Evolutionary conservation across 2,113 vertebrate species (phyloP).

Genomic region (Tenebrosternarchus preto): DNA sequence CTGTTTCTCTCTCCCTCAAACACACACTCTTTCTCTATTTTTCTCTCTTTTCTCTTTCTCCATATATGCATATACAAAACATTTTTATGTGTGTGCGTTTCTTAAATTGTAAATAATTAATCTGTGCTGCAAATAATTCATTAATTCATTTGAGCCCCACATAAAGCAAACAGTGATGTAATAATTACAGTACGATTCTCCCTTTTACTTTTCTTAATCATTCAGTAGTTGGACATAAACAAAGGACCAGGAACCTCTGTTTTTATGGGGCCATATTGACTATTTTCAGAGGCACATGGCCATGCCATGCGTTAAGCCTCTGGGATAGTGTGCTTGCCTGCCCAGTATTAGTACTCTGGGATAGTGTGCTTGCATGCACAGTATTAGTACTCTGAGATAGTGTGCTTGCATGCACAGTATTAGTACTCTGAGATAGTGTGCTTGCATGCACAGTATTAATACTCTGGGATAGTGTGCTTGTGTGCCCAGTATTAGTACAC

Average conservation of each 20-base stretch:
- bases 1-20: no score
- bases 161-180: no score
- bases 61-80: neutral
- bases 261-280: constrained; percentile 10
- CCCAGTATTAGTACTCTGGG: constrained; percentile 45
- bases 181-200: neutral
- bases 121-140: no score
- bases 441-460: constrained; percentile 41
- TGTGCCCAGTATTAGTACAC: constrained; percentile 46
- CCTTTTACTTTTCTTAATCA: neutral
- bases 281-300: neutral
- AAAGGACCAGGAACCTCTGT: neutral
- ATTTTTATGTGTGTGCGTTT: neutral
- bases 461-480: constrained; percentile 13
- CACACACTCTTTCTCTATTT: no score
- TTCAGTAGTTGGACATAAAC: neutral
- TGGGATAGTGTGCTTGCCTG: constrained; percentile 18
- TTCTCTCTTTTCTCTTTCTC: no score
- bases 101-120: no score
- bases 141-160: no score
- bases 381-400: constrained; percentile 39
- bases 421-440: constrained; percentile 36
- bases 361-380: constrained; percentile 16
- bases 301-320: no score
- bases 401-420: constrained; percentile 29